Conservation (phyloP, 2,797 vertebrate species). For the Staurois parvus region DNA sequence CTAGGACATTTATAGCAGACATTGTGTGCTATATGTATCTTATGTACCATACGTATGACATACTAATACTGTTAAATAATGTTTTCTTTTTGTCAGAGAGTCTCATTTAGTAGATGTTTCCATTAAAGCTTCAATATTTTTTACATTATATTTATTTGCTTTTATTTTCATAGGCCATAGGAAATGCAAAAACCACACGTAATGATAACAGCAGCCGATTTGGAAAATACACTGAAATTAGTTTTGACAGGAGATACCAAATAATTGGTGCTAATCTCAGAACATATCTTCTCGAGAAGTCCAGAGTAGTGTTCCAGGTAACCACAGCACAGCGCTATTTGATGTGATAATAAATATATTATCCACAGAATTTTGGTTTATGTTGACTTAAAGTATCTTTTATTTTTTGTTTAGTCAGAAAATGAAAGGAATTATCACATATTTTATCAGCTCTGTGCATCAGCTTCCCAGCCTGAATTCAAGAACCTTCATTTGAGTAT, state of each 20-base stretch:
- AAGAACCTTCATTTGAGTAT: conserved; percentile 86
- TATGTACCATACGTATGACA: too few relatives aligned
- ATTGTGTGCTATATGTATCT: too few relatives aligned
- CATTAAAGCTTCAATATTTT: not conserved
- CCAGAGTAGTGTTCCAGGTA: conserved; percentile 97
- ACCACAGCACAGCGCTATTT: conserved; percentile 36
- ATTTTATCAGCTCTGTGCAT: conserved; percentile 97
- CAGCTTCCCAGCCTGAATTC: conserved; percentile 85
- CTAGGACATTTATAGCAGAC: too few relatives aligned
- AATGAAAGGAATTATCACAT: conserved; percentile 98
- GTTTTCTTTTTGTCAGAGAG: not conserved
- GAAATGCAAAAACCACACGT: conserved; percentile 97
- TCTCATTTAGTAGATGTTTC: not conserved
- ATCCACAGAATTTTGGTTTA: not conserved
- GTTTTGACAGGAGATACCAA: conserved; percentile 88
- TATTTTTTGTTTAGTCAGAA: conserved; percentile 82
- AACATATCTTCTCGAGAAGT: conserved; percentile 97
- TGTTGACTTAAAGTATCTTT: not conserved
- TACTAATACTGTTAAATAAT: not conserved
- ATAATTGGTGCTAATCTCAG: conserved; percentile 98
- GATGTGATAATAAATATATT: fast-evolving
- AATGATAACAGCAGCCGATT: conserved; percentile 99
- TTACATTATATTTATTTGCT: not conserved
- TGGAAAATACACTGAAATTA: conserved; percentile 98
- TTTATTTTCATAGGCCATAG: conserved; percentile 84